These are phyloP conservation scores for Lacerta viridis DNA, from an alignment of 2,797 vertebrate genomes.

Conservation along the genomic window DNA sequence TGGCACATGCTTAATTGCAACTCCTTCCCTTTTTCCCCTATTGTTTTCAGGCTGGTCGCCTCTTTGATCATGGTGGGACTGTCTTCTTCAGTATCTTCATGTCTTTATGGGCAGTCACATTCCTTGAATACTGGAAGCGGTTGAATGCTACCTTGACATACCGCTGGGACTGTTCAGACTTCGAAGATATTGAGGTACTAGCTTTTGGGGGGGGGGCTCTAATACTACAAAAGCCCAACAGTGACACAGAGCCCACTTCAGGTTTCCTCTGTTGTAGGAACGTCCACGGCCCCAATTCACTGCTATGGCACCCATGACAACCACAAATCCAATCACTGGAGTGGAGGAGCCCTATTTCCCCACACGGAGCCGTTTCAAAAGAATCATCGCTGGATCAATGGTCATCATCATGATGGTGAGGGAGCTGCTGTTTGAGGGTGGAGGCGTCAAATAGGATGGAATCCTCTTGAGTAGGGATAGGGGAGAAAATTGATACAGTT, in stretches of 20 bases:
- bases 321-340: conserved; percentile 68
- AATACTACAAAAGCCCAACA: neutral
- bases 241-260: rapidly evolving
- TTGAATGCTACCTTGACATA: conserved; percentile 49
- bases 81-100: conserved; percentile 77
- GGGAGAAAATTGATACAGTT: too few relatives aligned
- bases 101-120: conserved; percentile 73
- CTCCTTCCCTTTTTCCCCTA: neutral
- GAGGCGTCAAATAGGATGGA: rapidly evolving
- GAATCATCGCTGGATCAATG: conserved; percentile 58
- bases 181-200: conserved; percentile 70
- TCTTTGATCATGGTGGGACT: conserved; percentile 72
- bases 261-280: conserved; percentile 60
- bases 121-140: conserved; percentile 78
- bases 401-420: conserved; percentile 72
- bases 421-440: neutral
- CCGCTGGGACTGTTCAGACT: conserved; percentile 74
- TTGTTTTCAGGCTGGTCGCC: conserved; percentile 56
- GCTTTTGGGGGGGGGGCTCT: too few relatives aligned
- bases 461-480: neutral
- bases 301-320: conserved; percentile 61
- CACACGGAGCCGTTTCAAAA: neutral
- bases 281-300: conserved; percentile 68
- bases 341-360: conserved; percentile 72
- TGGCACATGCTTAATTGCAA: neutral